Evolutionary conservation across 1,140 invertebrate species (phyloP), one percentile per base, ranked within the genome.

Genomic region (Potamilus streckersoni): DNA sequence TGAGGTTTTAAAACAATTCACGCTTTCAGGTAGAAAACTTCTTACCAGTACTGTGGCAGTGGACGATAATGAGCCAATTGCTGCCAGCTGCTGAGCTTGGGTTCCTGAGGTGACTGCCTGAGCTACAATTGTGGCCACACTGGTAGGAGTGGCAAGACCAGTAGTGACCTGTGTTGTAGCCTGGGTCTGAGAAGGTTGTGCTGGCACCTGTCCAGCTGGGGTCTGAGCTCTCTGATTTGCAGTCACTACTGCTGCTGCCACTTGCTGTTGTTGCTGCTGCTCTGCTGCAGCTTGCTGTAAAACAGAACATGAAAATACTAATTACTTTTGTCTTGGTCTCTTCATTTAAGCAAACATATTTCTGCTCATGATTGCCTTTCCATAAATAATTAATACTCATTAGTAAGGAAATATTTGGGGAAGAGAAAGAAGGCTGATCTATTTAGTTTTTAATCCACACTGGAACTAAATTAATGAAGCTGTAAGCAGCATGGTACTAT

Each of bases 31-130:
- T 2, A 31, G 27, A 31, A 31, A 8, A 11, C 38, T 49, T 49
- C 85, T 75, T 79, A 86, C 84, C 81, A 86, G 79, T 58, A 86
- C 83, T 68, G 81, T 81, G 57, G 81, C 81, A 55, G 84, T 78
- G 64, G 83, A 79, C 16, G 81, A 80, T 23, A 79, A 75, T n/a
- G 85, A 85, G 38, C 81, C 82, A 23, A 86, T 78, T 19, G 84
- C 76, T 60, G 85, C 83, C 57, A 89, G 83, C 58, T 87, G 83
- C 55, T 78, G 80, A 14, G 78, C 77, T 57, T 80, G 77, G 15
- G 70, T 71, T 13, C 73, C 69, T 38, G 73, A 73, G 13, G 84
- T 69, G 16, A 83, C 82, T 20, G 79, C 79, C 55, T 74, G 76
- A 62, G 76, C 74, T 15, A 78, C 73, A 59, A 80, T 78, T 20